Base-by-base conservation (phyloP, 2,797 vertebrate species). In the Halcyon smyrnensis region DNA sequence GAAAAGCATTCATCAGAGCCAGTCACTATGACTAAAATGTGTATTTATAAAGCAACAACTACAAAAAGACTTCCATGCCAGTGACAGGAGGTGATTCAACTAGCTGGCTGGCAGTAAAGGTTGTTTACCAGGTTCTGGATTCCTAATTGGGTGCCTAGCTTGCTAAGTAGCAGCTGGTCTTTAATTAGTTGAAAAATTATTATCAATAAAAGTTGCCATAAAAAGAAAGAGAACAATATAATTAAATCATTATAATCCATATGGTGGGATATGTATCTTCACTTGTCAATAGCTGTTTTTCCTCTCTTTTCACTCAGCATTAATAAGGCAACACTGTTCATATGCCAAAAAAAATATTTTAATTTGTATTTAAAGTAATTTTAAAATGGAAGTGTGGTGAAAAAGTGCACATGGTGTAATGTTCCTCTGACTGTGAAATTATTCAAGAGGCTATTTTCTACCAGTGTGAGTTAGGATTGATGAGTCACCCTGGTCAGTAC, bases 161-260 rank as follows among this genome's bases (percentile, higher is more conserved):
- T 95, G 91, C 97, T 97, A 97, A 98, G 97, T 91, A 98, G 98
- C 98, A 98, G 97, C 97, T 98, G 98, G 95, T 98, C 97, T 98
- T 98, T 98, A 98, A 98, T 98, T 98, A 98, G 97, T 97, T 97
- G 97, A 98, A 98, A 98, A 98, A 98, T 98, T 98, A 98, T 98
- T 97, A 97, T 93, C 96, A 94, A 96, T 97, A 97, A 98, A 97
- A 98, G 83, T 97, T 97, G 93, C 96, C 94, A 96, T 97, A 95
- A 97, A 98, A 96, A 96, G 94, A 97, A 97, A 97, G 90, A 95
- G 97, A 97, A 97, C 92, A 97, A 97, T 98, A 97, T 97, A 98
- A 98, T 98, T 97, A 97, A 98, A 97, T 94, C 8, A 5, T 94
- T 98, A 97, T 67, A 97, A 97, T 97, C 97, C 97, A 97, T 98